Percentiles rank a stretch among this genome's conserved stretches.
Conservation (phyloP, 1,140 invertebrate genomes). For the Drosophila bocqueti region DNA sequence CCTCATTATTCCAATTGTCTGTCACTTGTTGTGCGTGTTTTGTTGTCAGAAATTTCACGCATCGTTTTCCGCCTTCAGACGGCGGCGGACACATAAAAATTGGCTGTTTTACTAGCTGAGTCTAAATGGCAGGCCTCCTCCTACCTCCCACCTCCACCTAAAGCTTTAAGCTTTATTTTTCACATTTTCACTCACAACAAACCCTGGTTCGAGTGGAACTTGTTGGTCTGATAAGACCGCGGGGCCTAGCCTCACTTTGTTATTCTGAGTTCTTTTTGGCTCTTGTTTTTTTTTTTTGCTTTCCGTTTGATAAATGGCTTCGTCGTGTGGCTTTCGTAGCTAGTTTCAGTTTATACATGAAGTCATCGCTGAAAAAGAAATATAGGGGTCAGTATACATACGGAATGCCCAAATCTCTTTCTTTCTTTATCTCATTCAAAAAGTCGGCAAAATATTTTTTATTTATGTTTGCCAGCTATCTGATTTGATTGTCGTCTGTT, state of each 20-base stretch:
- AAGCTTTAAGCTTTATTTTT: slow-evolving; percentile 57
- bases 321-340: slow-evolving; percentile 50
- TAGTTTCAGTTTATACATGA: slow-evolving; percentile 70
- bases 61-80: slow-evolving; percentile 58
- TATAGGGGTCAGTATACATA: slow-evolving; percentile 10
- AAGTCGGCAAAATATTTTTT: slow-evolving; percentile 7
- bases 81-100: slow-evolving; percentile 28
- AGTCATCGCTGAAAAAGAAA: slow-evolving; percentile 67
- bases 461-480: slow-evolving; percentile 14
- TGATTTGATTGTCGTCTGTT: slow-evolving; percentile 19
- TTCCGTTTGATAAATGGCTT: slow-evolving; percentile 71
- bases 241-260: slow-evolving; percentile 42
- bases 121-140: not conserved
- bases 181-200: slow-evolving; percentile 68
- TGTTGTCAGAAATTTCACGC: slow-evolving; percentile 73
- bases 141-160: not conserved
- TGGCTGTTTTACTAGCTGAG: slow-evolving; percentile 26
- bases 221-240: slow-evolving; percentile 66
- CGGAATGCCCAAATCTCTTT: slow-evolving; percentile 3
- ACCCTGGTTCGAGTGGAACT: slow-evolving; percentile 56
- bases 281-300: not conserved
- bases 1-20: slow-evolving; percentile 18
- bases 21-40: slow-evolving; percentile 75
- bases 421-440: slow-evolving; percentile 34
- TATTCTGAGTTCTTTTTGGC: slow-evolving; percentile 30